These are phyloP conservation scores for Lepisosteus oculatus DNA, from an alignment of 2,113 vertebrate genomes.

Conservation along the genomic window DNA sequence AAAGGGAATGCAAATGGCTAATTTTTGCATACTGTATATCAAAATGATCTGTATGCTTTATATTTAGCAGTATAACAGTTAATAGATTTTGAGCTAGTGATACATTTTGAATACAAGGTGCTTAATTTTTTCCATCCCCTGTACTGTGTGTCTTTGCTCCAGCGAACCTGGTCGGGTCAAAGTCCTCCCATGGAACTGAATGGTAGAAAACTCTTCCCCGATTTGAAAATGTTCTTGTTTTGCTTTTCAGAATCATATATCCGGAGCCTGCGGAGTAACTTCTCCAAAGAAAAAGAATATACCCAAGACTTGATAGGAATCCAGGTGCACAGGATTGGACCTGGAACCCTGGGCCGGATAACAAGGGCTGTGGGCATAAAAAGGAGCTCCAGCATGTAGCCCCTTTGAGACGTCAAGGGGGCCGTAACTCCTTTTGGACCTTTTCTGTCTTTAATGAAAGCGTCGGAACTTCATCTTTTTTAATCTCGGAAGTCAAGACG, in stretches of 20 bases:
- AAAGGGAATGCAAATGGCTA: no score
- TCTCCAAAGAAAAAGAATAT: slow-evolving; percentile 56
- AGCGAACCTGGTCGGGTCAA: no score
- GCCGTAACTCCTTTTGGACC: background rate
- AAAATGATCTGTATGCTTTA: no score
- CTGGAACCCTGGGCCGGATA: slow-evolving; percentile 40
- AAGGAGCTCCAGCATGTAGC: slow-evolving; percentile 32
- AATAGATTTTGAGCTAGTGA: no score
- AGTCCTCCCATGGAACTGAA: no score
- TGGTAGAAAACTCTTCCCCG: no score
- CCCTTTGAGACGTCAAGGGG: background rate
- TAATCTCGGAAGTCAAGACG: background rate
- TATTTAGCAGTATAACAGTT: no score
- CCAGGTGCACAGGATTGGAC: slow-evolving; percentile 49
- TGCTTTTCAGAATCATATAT: slow-evolving; percentile 65
- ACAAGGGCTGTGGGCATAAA: slow-evolving; percentile 40
- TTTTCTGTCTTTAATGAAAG: slow-evolving; percentile 22
- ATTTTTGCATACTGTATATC: no score
- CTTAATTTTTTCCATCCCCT: no score
- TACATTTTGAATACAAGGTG: no score
- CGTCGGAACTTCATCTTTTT: slow-evolving; percentile 12
- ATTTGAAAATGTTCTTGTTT: background rate
- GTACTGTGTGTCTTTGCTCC: no score
- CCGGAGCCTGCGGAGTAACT: slow-evolving; percentile 55
- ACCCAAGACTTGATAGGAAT: slow-evolving; percentile 63